Percentiles rank a stretch among this genome's conserved stretches.
These are phyloP conservation scores for Colletes gigas DNA, from an alignment of 1,140 invertebrate species.

Conservation along the genomic window DNA sequence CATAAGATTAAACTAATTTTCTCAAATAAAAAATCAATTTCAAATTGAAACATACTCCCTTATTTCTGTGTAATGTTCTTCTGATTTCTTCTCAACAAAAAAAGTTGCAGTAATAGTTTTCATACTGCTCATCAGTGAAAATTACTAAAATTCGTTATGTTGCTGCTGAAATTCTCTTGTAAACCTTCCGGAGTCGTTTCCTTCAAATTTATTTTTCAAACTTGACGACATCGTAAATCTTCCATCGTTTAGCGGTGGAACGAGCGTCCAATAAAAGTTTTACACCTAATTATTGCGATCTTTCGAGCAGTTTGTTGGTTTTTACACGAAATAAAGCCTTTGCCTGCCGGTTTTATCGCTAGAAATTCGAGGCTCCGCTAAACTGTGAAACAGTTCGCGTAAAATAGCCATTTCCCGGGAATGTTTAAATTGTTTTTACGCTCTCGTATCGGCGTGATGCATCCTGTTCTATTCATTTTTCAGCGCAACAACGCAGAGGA, in stretches of 20 bases:
- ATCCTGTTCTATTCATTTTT: not conserved
- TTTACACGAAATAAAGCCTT: constrained; percentile 1
- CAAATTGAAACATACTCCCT: too few species aligned
- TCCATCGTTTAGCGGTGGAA: not conserved
- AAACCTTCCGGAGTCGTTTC: too few species aligned
- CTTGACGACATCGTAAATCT: too few species aligned
- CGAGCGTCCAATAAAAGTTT: not conserved
- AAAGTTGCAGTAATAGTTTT: too few species aligned
- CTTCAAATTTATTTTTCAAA: too few species aligned
- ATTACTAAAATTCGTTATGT: too few species aligned
- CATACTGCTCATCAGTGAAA: too few species aligned
- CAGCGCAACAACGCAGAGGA: not conserved
- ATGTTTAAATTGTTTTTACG: constrained; percentile 10
- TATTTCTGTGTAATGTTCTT: too few species aligned
- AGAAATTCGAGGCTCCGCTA: not conserved
- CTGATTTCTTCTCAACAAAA: too few species aligned
- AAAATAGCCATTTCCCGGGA: not conserved
- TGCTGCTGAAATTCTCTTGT: too few species aligned
- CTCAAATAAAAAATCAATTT: too few species aligned
- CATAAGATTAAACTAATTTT: too few species aligned
- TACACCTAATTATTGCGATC: not conserved
- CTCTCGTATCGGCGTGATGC: not conserved
- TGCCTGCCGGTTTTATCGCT: not conserved
- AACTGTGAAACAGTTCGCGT: constrained; percentile 5
- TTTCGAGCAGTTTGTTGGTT: not conserved